Conservation (phyloP, 2,888 invertebrate species). For the Malthinus flaveolus region DNA sequence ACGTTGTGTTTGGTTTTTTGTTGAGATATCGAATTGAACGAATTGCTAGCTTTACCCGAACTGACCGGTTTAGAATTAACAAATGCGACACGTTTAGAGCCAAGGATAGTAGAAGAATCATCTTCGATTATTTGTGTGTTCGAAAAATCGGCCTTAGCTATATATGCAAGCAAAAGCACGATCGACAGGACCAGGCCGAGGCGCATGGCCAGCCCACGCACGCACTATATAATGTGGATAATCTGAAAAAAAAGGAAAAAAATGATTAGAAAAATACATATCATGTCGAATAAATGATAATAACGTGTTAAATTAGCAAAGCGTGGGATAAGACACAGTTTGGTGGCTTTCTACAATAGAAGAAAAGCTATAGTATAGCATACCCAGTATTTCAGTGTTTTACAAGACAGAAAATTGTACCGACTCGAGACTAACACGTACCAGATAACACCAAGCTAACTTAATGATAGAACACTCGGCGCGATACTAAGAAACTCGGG, state of each 20-base stretch:
- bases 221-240: conserved; percentile 50
- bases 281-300: background rate
- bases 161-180: conserved; percentile 55
- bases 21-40: conserved; percentile 26
- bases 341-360: too few relatives aligned
- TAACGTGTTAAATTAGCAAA: background rate
- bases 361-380: too few relatives aligned
- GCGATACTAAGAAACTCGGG: too few relatives aligned
- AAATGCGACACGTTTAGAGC: conserved; percentile 25
- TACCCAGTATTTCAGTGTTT: too few relatives aligned
- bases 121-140: conserved; percentile 16
- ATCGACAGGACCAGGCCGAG: conserved; percentile 60
- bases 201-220: conserved; percentile 64
- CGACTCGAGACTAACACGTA: too few relatives aligned
- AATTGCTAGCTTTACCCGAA: conserved; percentile 25
- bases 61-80: conserved; percentile 24
- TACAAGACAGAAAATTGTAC: too few relatives aligned
- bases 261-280: too few relatives aligned
- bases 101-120: conserved; percentile 24
- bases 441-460: too few relatives aligned
- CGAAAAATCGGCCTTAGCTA: conserved; percentile 34
- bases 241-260: conserved; percentile 30
- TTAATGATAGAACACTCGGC: too few relatives aligned
- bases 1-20: conserved; percentile 31
- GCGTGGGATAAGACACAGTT: too few relatives aligned